phyloP scores from a whole-genome alignment of 2,113 vertebrate genomes.

The Tetrao urogallus region DNA sequence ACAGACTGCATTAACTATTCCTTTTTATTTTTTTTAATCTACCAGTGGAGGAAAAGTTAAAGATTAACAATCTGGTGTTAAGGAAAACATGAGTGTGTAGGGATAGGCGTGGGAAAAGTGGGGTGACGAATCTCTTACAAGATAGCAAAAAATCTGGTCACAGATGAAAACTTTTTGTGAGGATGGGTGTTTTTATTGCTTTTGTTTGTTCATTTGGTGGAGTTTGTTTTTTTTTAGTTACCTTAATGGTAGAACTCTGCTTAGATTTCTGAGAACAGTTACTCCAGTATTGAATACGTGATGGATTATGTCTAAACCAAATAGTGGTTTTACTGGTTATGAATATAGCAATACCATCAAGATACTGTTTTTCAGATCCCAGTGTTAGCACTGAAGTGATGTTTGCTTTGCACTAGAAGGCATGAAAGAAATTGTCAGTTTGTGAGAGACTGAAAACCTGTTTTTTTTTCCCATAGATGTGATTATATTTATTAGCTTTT shows the following conservation, averaged over 20 bases:
- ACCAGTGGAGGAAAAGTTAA: background rate
- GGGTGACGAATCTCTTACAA: background rate
- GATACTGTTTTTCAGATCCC: background rate
- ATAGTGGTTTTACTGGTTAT: background rate
- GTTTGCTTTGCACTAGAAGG: background rate
- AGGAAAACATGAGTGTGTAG: background rate
- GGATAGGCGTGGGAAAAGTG: background rate
- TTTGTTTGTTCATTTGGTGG: background rate
- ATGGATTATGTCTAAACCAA: background rate
- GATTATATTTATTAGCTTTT: background rate
- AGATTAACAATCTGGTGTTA: background rate
- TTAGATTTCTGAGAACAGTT: background rate
- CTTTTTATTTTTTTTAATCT: background rate
- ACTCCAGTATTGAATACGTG: background rate
- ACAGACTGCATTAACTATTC: rapidly evolving
- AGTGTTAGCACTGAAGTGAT: background rate
- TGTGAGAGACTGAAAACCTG: background rate
- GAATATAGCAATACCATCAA: background rate
- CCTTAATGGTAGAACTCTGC: background rate
- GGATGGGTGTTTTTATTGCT: background rate
- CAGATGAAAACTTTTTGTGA: background rate
- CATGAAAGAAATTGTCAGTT: background rate
- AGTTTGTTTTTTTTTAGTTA: background rate
- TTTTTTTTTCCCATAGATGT: background rate
- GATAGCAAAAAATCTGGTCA: background rate